These are phyloP conservation scores for Mercenaria mercenaria DNA, from an alignment of 1,140 invertebrate species.

Conservation along the genomic window DNA sequence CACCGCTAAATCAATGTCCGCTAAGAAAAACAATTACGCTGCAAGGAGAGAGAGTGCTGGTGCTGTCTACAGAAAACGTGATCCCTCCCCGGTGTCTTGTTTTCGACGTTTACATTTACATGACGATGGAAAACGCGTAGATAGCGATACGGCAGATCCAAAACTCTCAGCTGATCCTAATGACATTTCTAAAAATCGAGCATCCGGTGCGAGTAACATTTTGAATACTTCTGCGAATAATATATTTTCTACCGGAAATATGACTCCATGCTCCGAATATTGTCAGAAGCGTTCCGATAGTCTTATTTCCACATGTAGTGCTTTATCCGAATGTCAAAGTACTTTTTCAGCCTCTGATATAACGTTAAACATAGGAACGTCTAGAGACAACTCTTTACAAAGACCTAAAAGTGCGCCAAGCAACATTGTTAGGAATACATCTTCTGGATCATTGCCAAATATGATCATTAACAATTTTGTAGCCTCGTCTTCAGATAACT, in stretches of 20 bases:
- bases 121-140: background rate
- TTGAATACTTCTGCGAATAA: background rate
- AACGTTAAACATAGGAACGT: conserved; percentile 54
- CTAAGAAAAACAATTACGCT: background rate
- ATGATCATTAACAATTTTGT: conserved; percentile 81
- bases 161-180: background rate
- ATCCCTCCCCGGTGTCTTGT: conserved; percentile 23
- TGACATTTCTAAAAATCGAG: background rate
- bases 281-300: conserved; percentile 48
- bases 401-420: conserved; percentile 73
- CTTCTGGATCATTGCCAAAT: conserved; percentile 74
- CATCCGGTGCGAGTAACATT: background rate
- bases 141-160: background rate
- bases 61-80: background rate
- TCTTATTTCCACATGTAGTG: conserved; percentile 21
- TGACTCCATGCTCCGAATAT: background rate
- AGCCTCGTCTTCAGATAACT: conserved; percentile 81
- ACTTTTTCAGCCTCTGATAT: conserved; percentile 76
- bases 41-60: background rate
- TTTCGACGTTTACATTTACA: background rate
- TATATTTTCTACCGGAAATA: background rate
- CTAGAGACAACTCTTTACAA: conserved; percentile 53
- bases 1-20: background rate
- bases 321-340: conserved; percentile 66
- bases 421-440: conserved; percentile 51